These are phyloP conservation scores for Cerastoderma edule DNA, from an alignment of 2,888 invertebrate genomes.

Conservation along the genomic window DNA sequence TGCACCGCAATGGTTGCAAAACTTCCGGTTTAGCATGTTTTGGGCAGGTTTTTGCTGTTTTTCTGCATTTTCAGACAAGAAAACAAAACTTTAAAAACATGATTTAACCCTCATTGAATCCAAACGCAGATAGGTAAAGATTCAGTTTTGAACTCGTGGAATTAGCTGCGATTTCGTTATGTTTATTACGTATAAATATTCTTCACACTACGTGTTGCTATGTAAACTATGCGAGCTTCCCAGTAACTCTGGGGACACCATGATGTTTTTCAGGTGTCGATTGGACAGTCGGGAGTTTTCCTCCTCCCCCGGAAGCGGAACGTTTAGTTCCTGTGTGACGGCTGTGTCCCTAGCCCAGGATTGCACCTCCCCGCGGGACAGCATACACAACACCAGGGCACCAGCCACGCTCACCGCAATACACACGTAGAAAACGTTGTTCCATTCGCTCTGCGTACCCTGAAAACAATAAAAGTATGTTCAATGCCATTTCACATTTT, in stretches of 20 bases:
- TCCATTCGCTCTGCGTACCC: conserved; percentile 20
- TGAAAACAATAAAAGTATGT: neutral
- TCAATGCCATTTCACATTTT: too few species aligned
- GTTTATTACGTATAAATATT: too few species aligned
- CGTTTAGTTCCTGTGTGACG: neutral
- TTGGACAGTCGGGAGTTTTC: neutral
- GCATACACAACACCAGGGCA: conserved; percentile 4
- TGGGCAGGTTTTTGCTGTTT: too few species aligned
- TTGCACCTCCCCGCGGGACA: conserved; percentile 22
- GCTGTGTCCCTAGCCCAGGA: conserved; percentile 13
- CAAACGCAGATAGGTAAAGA: too few species aligned
- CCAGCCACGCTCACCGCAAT: conserved; percentile 11
- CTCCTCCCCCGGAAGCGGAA: neutral
- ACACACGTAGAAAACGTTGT: conserved; percentile 27
- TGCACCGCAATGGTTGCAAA: too few species aligned
- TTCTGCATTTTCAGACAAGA: too few species aligned
- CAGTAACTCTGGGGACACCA: conserved; percentile 13
- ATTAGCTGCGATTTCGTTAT: too few species aligned
- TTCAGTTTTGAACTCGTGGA: too few species aligned
- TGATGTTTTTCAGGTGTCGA: neutral
- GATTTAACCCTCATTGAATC: too few species aligned
- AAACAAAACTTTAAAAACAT: too few species aligned
- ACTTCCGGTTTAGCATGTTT: too few species aligned
- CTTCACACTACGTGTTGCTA: too few species aligned
- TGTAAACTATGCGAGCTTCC: conserved; percentile 19